Base-by-base conservation (phyloP, 2,888 invertebrate genomes). In the Acronicta leporina region DNA sequence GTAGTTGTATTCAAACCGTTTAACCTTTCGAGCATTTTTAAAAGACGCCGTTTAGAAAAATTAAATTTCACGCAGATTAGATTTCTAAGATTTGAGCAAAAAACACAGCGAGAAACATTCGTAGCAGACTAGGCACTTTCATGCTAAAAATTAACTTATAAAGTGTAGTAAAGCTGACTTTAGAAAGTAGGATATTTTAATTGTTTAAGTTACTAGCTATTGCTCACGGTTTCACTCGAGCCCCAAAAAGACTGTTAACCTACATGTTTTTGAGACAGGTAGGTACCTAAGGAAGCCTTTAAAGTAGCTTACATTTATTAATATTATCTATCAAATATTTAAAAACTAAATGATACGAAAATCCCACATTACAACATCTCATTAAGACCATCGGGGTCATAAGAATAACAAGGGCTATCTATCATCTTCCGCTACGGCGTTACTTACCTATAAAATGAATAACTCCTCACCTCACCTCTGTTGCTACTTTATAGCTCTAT, bases 51-150 rank as follows among this genome's bases (percentile, higher is more conserved):
- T 87, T 89, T 82, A 15, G 83, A 75, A 86, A 88, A 89, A 91
- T 88, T 87, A 85, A 87, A 91, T 92, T 93, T 92, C 89, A 92
- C 87, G 92, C 84, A 82, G 73, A 79, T 85, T 67, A 77, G 82
- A 84, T 83, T 86, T 83, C 83, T 79, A 78, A 82, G 84, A 84
- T 80, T 80, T 80, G 81, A 71, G 80, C 79, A 85, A 85, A 87
- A 88, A 86, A 80, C 11, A 42, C 10, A 27, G 38, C 41, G 35
- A 15, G 30, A 49, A 30, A 58, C 40, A 60, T 53, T 48, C 38
- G 51, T 15, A 49, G 33, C 35, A 55, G 48, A 33, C 47, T 20
- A 20, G 43, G 41, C 53, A 45, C 57, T 58, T 58, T 67, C 50
- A 51, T 65, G 54, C 48, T 54, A 58, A 66, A 65, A 62, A 47